A percentile compares a stretch with the other conserved stretches of the same genome.
These are phyloP conservation scores for Scaptomyza montana DNA, from an alignment of 1,140 invertebrate genomes.

Conservation along the genomic window DNA sequence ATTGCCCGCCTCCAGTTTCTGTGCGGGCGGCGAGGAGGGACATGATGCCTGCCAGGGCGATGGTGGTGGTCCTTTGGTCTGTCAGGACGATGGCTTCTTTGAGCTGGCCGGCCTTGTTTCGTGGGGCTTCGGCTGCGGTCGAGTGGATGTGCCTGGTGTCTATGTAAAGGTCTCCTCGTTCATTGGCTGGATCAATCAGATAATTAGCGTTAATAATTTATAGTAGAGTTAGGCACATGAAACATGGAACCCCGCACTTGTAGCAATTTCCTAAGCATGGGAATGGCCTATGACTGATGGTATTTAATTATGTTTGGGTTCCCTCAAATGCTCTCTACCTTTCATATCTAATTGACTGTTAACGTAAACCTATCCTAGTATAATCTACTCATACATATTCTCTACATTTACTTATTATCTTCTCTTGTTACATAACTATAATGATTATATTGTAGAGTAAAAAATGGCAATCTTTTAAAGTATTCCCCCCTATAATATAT, in stretches of 20 bases:
- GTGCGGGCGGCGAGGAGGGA: conserved; percentile 95
- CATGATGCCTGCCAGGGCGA: conserved; percentile 98
- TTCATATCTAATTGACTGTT: conserved; percentile 55
- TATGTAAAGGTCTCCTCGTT: conserved; percentile 97
- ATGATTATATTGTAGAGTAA: conserved; percentile 31
- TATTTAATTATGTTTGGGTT: conserved; percentile 36
- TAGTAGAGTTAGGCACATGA: conserved; percentile 82
- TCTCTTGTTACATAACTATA: background rate
- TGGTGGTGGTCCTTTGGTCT: conserved; percentile 95
- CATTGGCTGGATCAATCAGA: conserved; percentile 98
- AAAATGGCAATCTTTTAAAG: conserved; percentile 63
- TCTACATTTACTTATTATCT: conserved; percentile 38
- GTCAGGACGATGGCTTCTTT: conserved; percentile 96
- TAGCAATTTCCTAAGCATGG: conserved; percentile 40
- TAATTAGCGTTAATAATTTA: conserved; percentile 96
- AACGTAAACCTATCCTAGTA: conserved; percentile 74
- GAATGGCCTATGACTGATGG: conserved; percentile 49
- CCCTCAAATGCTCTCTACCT: conserved; percentile 1
- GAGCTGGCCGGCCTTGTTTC: conserved; percentile 95
- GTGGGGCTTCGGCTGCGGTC: conserved; percentile 94
- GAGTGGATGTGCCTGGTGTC: conserved; percentile 94
- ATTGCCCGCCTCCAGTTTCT: conserved; percentile 95
- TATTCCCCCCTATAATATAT: conserved; percentile 54
- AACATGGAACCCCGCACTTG: conserved; percentile 63
- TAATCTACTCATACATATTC: conserved; percentile 73